Base-by-base conservation (phyloP, 2,888 invertebrate species). In the Conus canariensis region DNA sequence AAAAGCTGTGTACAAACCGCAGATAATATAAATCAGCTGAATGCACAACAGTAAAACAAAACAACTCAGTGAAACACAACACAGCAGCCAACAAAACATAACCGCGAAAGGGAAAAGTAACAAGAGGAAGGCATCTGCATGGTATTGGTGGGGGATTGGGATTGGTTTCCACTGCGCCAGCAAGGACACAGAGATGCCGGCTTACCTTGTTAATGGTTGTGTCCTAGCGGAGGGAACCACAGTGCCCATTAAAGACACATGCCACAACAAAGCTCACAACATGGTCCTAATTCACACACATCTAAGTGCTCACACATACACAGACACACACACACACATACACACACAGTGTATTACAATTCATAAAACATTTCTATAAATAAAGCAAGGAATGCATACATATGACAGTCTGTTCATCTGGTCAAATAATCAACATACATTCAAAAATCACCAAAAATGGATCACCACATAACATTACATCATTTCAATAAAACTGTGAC, bases 191-290 rank as follows among this genome's bases (percentile, higher is more conserved):
- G 83, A 74, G 90, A 64, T 82, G 58, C 58, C 45, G 45, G 83
- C 93, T 93, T 94, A 94, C 94, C 94, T 94, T 94, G 91, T 94
- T 92, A 85, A 91, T 94, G 89, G 92, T 91, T 87, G 94, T 94
- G 89, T 94, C 94, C 94, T 94, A 92, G 86, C 89, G 83, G 89
- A 90, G 91, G 83, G 87, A 87, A 90, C 82, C 90, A 91, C 67
- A 89, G 89, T 83, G 6, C 59, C n/a, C 64, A 58, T 89, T 89
- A 89, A 59, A 89, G 45, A 89, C 85, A 89, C n/a, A 22, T 64
- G 64, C 30, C 88, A 88, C 88, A 19, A 77, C 77, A 77, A n/a
- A 87, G 56, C 87, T 16, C 22, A 87, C 64, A 83, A 30, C 30
- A 87, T 19, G 70, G 45, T 85, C 25, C 74, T 64, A 87, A 2